Percentiles rank a stretch among this genome's conserved stretches.
These are phyloP conservation scores for Cacoxenus indagator DNA, from an alignment of 2,888 invertebrate genomes.

Conservation along the genomic window DNA sequence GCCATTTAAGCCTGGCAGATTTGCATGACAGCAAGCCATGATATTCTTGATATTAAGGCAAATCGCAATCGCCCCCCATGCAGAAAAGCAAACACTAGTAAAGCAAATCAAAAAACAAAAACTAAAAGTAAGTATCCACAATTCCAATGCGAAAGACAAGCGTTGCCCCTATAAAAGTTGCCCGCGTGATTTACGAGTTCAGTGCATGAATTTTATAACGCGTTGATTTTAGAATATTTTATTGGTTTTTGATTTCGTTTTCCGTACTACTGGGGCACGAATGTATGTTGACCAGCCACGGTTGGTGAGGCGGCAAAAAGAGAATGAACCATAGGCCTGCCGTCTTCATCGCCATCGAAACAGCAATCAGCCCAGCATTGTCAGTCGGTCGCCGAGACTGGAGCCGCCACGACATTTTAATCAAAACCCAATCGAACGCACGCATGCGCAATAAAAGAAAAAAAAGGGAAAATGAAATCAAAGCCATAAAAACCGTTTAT, in stretches of 20 bases:
- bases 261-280: background rate
- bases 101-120: too few species aligned
- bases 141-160: too few species aligned
- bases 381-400: slow-evolving; percentile 29
- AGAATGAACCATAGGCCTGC: background rate
- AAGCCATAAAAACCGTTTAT: slow-evolving; percentile 42
- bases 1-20: too few species aligned
- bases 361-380: slow-evolving; percentile 28
- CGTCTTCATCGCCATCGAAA: slow-evolving; percentile 15
- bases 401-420: slow-evolving; percentile 58
- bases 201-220: slow-evolving; percentile 66
- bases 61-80: background rate
- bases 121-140: too few species aligned
- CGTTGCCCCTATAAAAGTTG: slow-evolving; percentile 30
- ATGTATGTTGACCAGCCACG: slow-evolving; percentile 7
- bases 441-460: slow-evolving; percentile 66
- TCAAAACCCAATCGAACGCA: slow-evolving; percentile 67
- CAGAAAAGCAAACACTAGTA: background rate
- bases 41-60: too few species aligned
- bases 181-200: slow-evolving; percentile 66
- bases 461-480: slow-evolving; percentile 39
- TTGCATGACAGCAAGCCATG: too few species aligned
- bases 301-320: background rate
- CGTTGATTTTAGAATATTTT: slow-evolving; percentile 36
- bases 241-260: background rate